These are phyloP conservation scores for Agrypnus murinus DNA, from an alignment of 2,888 invertebrate species.

Conservation along the genomic window DNA sequence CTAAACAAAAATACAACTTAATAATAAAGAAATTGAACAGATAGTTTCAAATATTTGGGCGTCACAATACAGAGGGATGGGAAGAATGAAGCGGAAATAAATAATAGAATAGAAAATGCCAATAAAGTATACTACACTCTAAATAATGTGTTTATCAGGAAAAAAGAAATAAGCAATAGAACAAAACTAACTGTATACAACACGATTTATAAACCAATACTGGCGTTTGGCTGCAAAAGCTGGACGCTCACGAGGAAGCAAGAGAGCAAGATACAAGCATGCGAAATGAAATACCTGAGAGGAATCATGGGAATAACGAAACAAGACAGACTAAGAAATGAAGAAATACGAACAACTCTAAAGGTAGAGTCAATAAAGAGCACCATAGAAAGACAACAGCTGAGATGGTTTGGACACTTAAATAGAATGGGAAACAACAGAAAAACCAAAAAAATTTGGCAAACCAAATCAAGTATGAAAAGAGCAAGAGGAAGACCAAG, in stretches of 20 bases:
- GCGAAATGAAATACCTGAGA: slow-evolving; percentile 19
- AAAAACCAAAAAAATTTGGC: slow-evolving; percentile 10
- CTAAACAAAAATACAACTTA: slow-evolving; percentile 19
- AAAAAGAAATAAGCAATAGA: slow-evolving; percentile 1
- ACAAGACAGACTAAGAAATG: slow-evolving; percentile 19
- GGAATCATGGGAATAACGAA: slow-evolving; percentile 16
- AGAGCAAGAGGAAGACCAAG: slow-evolving; percentile 21
- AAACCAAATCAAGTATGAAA: slow-evolving; percentile 1
- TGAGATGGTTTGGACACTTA: slow-evolving; percentile 19
- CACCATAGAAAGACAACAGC: slow-evolving; percentile 18
- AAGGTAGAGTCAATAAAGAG: slow-evolving; percentile 22
- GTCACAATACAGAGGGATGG: slow-evolving; percentile 31
- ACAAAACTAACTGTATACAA: slow-evolving; percentile 25
- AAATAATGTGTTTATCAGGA: no score
- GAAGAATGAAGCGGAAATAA: no score
- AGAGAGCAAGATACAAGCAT: slow-evolving; percentile 17
- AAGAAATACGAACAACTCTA: slow-evolving; percentile 9
- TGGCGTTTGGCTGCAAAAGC: slow-evolving; percentile 18
- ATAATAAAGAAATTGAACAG: slow-evolving; percentile 24
- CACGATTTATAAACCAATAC: slow-evolving; percentile 18
- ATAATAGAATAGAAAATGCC: no score
- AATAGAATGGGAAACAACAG: slow-evolving; percentile 5
- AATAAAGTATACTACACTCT: slow-evolving; percentile 26
- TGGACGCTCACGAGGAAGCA: slow-evolving; percentile 8
- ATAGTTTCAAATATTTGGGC: slow-evolving; percentile 34